Evolutionary conservation across 2,797 vertebrate species (phyloP).

Genomic region (Melanotaenia trifasciata): DNA sequence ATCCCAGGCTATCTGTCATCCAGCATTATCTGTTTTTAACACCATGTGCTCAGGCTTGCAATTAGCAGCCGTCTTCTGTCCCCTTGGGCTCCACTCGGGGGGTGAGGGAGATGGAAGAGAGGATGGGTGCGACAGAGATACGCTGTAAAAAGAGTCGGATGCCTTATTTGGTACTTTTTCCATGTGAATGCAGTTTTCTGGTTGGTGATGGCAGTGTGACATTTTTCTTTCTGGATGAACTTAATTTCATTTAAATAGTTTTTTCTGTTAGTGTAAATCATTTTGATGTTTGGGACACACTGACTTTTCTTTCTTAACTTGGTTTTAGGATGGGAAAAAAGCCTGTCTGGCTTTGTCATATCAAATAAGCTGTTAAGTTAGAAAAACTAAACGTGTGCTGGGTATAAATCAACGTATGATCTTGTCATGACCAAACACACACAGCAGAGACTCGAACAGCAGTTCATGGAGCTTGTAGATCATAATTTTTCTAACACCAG

Average conservation of each 20-base stretch:
- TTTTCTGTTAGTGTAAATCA: neutral
- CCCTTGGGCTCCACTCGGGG: conserved; percentile 41
- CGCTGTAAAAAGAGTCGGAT: neutral
- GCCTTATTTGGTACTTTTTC: too few species aligned
- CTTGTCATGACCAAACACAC: conserved; percentile 8
- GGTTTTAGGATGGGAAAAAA: conserved; percentile 44
- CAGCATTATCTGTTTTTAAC: conserved; percentile 62
- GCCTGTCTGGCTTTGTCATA: conserved; percentile 50
- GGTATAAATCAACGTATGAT: conserved; percentile 45
- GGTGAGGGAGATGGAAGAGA: conserved; percentile 16
- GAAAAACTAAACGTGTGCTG: conserved; percentile 40
- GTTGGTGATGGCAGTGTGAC: too few species aligned
- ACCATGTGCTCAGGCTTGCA: conserved; percentile 58
- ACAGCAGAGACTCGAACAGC: conserved; percentile 24
- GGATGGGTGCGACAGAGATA: conserved; percentile 23
- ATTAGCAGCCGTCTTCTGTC: conserved; percentile 76
- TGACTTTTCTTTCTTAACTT: conserved; percentile 58
- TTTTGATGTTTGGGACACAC: conserved; percentile 35
- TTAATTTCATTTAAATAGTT: too few species aligned
- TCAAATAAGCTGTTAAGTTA: conserved; percentile 38
- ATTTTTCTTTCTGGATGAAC: too few species aligned
- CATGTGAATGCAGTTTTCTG: too few species aligned
- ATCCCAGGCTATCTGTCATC: conserved; percentile 46
- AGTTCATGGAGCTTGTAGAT: conserved; percentile 41
- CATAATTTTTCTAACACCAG: conserved; percentile 15